Base-by-base conservation (phyloP, 2,888 invertebrate species). In the Emmelina monodactyla region DNA sequence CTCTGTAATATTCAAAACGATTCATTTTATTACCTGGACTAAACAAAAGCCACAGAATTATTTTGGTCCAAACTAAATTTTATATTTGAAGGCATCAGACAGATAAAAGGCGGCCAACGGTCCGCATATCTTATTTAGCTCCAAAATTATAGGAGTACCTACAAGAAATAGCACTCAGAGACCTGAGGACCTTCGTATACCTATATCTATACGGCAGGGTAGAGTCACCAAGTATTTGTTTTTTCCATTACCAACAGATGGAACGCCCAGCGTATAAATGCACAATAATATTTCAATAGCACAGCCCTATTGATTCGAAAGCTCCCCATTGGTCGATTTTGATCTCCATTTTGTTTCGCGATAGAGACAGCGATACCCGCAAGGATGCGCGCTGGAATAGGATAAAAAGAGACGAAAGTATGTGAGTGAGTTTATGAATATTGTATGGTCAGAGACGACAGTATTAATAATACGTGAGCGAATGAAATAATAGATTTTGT, bases 401-500 rank as follows among this genome's bases (percentile, higher is more conserved):
- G 58, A 35, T 12, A 32, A 50, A 78, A 32, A 29, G 65, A 56
- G 75, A 78, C 30, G 37, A 41, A 25, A 41, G 41, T 50, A 56
- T 33, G 47, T 59, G 51, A 57, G 53, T 64, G 46, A 42, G 50
- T 43, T 38, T 45, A 53, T 75, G 56, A 75, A 78, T 76, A 66
- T 70, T 78, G 72, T 56, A 76, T 73, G 69, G 64, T 56, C 58
- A 56, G 67, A 67, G 63, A 66, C 65, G 59, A 55, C 55, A 62
- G 65, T 78, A 78, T 78, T 76, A 78, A 78, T 78, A 79, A 78
- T 78, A 73, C 69, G 76, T 58, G 79, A 63, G 71, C 75, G 79
- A 79, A 78, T 78, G 79, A 78, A 79, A 79, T 78, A 79, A 79
- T 79, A 76, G 79, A 78, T 78, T 73, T 73, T 76, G 75, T 76